Percentiles rank a stretch among this genome's conserved stretches.
Conservation (phyloP, 2,113 vertebrate genomes). For the Gila orcuttii region DNA sequence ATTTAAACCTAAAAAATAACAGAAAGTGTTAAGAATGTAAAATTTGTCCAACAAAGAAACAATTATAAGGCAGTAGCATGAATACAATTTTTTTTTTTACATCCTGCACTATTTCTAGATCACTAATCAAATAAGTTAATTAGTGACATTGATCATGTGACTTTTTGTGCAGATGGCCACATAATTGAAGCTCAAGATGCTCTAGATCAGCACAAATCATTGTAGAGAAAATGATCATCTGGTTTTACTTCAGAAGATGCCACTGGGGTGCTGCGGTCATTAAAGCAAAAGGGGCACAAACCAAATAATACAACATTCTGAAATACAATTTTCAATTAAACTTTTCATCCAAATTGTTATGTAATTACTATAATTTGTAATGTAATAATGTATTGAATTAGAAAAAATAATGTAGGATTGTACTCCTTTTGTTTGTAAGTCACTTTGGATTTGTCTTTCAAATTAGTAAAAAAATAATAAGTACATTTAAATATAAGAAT, state of each 20-base stretch:
- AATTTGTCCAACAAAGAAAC: background rate
- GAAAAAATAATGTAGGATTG: background rate
- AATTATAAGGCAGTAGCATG: background rate
- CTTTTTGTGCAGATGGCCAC: no score
- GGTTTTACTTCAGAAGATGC: no score
- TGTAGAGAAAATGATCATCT: no score
- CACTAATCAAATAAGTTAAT: background rate
- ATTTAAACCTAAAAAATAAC: background rate
- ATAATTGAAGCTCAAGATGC: no score
- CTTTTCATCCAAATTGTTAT: background rate
- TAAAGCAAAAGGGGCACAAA: no score
- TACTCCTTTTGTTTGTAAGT: background rate
- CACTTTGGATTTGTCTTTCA: background rate
- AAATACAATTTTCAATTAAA: background rate
- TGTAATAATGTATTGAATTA: background rate
- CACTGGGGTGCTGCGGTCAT: no score
- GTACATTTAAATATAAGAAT: background rate
- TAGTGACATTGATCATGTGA: no score
- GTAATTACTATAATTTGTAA: background rate
- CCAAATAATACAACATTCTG: background rate
- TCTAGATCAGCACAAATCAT: no score
- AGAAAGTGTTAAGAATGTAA: background rate
- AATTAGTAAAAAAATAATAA: background rate
- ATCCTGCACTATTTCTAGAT: background rate
- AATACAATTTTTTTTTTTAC: background rate